phyloP scores from a whole-genome alignment of 2,113 vertebrate genomes.

The Spizaetus ornatus region DNA sequence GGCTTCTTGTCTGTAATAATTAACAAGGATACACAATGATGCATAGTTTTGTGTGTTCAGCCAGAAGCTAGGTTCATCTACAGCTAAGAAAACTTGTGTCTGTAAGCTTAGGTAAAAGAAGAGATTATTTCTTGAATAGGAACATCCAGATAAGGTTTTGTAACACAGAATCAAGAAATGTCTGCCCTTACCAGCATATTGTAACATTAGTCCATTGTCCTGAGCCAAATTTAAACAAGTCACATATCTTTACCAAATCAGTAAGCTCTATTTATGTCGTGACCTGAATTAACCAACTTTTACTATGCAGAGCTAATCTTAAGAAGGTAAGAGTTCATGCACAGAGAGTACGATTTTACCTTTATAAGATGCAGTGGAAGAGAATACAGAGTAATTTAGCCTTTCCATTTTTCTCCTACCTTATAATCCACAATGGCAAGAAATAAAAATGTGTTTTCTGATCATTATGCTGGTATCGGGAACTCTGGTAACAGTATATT shows the following conservation, averaged over 20 bases:
- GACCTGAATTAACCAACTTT: not conserved
- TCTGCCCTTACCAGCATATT: not conserved
- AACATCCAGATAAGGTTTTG: not conserved
- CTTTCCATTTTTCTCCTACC: not conserved
- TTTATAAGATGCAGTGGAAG: not conserved
- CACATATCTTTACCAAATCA: not conserved
- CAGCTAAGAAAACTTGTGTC: not conserved
- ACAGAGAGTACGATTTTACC: not conserved
- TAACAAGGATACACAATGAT: not conserved
- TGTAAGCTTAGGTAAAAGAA: not conserved
- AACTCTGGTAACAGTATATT: not conserved
- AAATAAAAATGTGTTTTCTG: slow-evolving; percentile 24
- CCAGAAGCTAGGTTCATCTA: not conserved
- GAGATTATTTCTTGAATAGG: not conserved
- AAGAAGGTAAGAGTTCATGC: not conserved
- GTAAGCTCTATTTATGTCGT: not conserved
- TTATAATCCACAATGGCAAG: not conserved
- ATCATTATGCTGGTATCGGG: not conserved
- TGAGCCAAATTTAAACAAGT: not conserved
- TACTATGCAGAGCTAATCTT: not conserved
- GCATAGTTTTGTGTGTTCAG: not conserved
- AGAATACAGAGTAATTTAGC: not conserved
- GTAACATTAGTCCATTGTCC: not conserved
- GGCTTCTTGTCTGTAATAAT: not conserved
- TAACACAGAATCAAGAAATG: not conserved